Conservation (phyloP, 1,140 invertebrate genomes). For the Calycopis cecrops region DNA sequence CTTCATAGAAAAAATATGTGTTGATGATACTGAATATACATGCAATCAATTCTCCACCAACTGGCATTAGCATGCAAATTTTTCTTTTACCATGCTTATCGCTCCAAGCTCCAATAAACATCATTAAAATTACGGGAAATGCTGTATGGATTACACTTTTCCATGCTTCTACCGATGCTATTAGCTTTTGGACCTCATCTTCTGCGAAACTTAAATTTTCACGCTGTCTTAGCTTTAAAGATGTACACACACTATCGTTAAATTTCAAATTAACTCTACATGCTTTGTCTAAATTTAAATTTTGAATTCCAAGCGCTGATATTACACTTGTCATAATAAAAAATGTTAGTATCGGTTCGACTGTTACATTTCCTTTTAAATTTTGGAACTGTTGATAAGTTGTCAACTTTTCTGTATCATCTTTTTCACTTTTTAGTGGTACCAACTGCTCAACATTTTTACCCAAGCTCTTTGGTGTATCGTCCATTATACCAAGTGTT, state of each 20-base stretch:
- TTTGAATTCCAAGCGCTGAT: slow-evolving; percentile 52
- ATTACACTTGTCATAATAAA: slow-evolving; percentile 61
- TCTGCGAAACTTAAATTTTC: slow-evolving; percentile 54
- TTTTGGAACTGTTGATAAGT: slow-evolving; percentile 49
- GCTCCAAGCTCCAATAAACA: slow-evolving; percentile 80
- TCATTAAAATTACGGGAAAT: slow-evolving; percentile 73
- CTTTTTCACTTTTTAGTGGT: slow-evolving; percentile 38
- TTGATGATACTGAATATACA: slow-evolving; percentile 84
- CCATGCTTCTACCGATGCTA: slow-evolving; percentile 74
- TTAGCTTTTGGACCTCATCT: slow-evolving; percentile 76
- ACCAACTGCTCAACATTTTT: slow-evolving; percentile 39
- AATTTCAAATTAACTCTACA: slow-evolving; percentile 56
- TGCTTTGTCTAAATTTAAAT: slow-evolving; percentile 64
- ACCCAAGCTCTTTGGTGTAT: not conserved
- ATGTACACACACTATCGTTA: slow-evolving; percentile 45
- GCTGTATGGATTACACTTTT: slow-evolving; percentile 75
- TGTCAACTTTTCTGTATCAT: slow-evolving; percentile 38
- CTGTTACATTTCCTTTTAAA: slow-evolving; percentile 53
- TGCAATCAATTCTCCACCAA: slow-evolving; percentile 87
- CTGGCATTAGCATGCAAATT: slow-evolving; percentile 88
- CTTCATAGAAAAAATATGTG: slow-evolving; percentile 83
- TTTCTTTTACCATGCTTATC: slow-evolving; percentile 84
- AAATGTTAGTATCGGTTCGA: slow-evolving; percentile 54
- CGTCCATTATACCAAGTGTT: not conserved
- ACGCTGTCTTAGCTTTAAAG: slow-evolving; percentile 41